Percentiles rank a stretch among this genome's conserved stretches.
phyloP scores from a whole-genome alignment of 2,888 invertebrate genomes.

The Cheilosia vulpina region DNA sequence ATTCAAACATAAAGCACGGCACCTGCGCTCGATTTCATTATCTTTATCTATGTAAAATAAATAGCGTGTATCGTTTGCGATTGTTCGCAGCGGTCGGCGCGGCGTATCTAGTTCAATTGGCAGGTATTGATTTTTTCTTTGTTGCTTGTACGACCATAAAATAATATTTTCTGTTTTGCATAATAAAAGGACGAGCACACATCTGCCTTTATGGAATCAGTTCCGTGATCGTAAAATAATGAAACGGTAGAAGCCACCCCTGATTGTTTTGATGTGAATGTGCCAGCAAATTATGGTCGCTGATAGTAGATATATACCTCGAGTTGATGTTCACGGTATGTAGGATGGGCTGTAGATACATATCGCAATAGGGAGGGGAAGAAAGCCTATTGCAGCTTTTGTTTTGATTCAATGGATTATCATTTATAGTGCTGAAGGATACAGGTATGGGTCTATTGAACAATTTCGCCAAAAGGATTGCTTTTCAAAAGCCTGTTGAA shows the following conservation, averaged over 20 bases:
- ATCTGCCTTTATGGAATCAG: constrained; percentile 46
- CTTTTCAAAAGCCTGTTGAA: too few relatives aligned
- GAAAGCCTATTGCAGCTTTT: too few relatives aligned
- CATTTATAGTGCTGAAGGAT: too few relatives aligned
- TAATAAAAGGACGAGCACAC: constrained; percentile 27
- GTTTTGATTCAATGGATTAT: too few relatives aligned
- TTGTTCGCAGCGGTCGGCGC: neutral
- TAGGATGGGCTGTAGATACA: too few relatives aligned
- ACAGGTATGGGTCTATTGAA: too few relatives aligned
- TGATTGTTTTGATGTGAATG: neutral
- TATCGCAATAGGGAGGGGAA: too few relatives aligned
- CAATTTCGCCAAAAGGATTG: too few relatives aligned
- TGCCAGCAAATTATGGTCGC: too few relatives aligned
- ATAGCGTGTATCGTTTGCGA: constrained; percentile 11
- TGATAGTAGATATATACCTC: too few relatives aligned
- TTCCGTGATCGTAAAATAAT: constrained; percentile 33
- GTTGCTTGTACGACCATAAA: constrained; percentile 16
- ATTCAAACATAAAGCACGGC: constrained; percentile 20
- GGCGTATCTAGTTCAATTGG: constrained; percentile 4
- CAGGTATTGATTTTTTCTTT: constrained; percentile 36
- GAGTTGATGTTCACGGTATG: too few relatives aligned
- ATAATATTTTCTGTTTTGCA: constrained; percentile 3
- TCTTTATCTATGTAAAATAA: neutral
- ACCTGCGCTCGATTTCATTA: constrained; percentile 45
- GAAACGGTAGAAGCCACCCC: neutral